phyloP scores from a whole-genome alignment of 2,888 invertebrate species.

The Venustoraphidia nigricollis region DNA sequence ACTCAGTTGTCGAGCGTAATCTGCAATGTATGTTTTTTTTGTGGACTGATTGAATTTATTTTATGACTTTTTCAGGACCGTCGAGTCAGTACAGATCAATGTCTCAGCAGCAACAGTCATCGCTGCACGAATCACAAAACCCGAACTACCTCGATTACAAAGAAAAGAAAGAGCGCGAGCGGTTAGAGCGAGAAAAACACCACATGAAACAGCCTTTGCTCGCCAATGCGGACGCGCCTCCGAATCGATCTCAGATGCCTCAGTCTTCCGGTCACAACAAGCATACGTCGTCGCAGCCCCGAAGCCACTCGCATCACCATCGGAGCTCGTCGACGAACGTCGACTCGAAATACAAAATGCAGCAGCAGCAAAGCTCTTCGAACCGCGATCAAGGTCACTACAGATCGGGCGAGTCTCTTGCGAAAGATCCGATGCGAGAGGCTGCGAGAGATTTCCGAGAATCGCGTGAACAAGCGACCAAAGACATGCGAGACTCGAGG shows the following conservation, averaged over 20 bases:
- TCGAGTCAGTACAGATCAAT: slow-evolving; percentile 11
- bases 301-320: not conserved
- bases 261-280: not conserved
- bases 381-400: slow-evolving; percentile 15
- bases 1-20: no score
- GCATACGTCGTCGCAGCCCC: not conserved
- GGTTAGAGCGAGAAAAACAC: slow-evolving; percentile 37
- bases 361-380: slow-evolving; percentile 10
- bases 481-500: not conserved
- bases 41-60: not conserved
- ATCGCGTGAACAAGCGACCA: slow-evolving; percentile 6
- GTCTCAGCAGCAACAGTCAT: slow-evolving; percentile 20
- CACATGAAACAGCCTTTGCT: slow-evolving; percentile 4
- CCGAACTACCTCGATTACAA: slow-evolving; percentile 44
- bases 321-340: not conserved
- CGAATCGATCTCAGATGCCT: slow-evolving; percentile 15
- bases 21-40: not conserved
- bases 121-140: slow-evolving; percentile 29
- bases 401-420: slow-evolving; percentile 15
- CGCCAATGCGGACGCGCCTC: slow-evolving; percentile 16
- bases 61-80: slow-evolving; percentile 7
- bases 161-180: slow-evolving; percentile 45
- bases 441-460: slow-evolving; percentile 18
- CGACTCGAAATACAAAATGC: slow-evolving; percentile 9
- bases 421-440: slow-evolving; percentile 21